Base-by-base conservation (phyloP, 1,140 invertebrate genomes). In the Eueides isabella region DNA sequence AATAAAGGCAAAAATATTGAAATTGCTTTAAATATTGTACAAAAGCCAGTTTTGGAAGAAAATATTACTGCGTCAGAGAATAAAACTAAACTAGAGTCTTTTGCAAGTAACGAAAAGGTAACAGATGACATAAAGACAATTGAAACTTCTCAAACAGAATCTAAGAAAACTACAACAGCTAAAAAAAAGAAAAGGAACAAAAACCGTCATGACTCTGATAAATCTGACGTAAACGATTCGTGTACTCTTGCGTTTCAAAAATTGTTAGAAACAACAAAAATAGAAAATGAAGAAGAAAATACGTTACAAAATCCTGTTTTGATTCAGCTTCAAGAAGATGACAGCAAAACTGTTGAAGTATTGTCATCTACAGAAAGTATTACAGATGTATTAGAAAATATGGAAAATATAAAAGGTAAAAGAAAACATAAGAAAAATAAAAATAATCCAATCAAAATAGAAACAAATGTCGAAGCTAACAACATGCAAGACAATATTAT, bases 131-230 rank as follows among this genome's bases (percentile, higher is more conserved):
- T 55, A 62, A n/a, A 28, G 65, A 77, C 35, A 29, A 33, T 33
- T 12, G 70, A 44, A 64, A 71, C 31, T 26, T 12, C 69, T 19
- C 77, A 81, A 66, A 7, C 23, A 23, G 7, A 26, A 23, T 77
- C 80, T 38, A 72, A 70, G 73, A 82, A 89, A 61, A 30, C 67
- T 28, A 81, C 78, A 65, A 33, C 65, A 16, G 35, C 74, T 19
- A 92, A 87, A 68, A 93, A 92, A 80, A 88, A 93, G 44, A 90
- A 86, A 71, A 93, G 90, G 72, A 92, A 88, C 74, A 92, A 91
- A 68, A 79, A 83, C 41, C 79, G 86, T 0, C 72, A 79, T 72
- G 90, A 92, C 73, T 90, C 88, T 26, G 87, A 90, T 72, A 86
- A 80, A 82, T 86, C 83, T 28, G 89, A 90, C 6, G 82, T 85